phyloP scores from a whole-genome alignment of 2,113 vertebrate species.

The Leucosticte australis region DNA sequence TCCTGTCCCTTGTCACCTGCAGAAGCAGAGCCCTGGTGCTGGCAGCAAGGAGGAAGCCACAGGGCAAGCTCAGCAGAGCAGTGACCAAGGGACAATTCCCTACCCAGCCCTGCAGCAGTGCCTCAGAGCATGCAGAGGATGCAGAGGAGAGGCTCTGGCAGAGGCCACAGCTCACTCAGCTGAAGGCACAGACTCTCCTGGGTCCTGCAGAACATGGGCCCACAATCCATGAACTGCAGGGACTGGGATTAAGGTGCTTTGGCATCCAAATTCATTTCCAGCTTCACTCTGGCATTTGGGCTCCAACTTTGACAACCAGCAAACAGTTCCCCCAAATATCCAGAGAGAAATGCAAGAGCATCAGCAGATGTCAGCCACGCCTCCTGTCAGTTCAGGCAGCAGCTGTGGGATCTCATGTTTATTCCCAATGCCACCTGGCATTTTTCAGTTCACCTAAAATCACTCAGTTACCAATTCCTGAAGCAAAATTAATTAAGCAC shows the following conservation, averaged over 20 bases:
- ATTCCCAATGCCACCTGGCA: constrained; percentile 47
- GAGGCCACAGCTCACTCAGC: not conserved
- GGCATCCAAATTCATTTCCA: not conserved
- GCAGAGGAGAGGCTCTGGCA: not conserved
- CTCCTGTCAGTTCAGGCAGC: not conserved
- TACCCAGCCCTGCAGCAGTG: rapidly evolving
- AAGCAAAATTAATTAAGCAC: constrained; percentile 64
- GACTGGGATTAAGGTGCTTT: not conserved
- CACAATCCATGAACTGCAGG: rapidly evolving
- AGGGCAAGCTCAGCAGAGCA: too few species aligned
- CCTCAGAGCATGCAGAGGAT: not conserved
- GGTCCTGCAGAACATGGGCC: rapidly evolving
- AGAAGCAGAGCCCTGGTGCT: not conserved
- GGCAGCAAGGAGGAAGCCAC: not conserved
- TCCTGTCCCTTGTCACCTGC: not conserved
- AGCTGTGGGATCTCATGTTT: constrained; percentile 45
- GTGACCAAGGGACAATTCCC: not conserved
- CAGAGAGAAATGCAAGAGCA: not conserved
- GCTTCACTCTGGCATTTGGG: not conserved
- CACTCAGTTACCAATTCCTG: constrained; percentile 27
- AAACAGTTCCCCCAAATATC: not conserved
- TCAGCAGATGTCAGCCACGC: not conserved
- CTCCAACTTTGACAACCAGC: not conserved
- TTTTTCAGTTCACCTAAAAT: constrained; percentile 51
- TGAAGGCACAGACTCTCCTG: not conserved